phyloP scores from a whole-genome alignment of 2,888 invertebrate genomes.

The Cephus runcator region DNA sequence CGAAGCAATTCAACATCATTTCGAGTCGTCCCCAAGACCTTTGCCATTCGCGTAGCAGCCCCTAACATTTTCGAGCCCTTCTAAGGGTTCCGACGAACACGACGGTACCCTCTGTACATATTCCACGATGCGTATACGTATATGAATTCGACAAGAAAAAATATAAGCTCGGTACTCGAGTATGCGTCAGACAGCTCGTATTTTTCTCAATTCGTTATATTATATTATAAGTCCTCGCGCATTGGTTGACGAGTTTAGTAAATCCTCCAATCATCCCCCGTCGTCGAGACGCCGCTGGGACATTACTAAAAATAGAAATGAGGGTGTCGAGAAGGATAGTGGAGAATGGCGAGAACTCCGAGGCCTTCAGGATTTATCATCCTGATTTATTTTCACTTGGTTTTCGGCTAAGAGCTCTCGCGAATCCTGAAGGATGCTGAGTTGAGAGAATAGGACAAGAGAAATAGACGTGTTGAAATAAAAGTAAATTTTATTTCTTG shows the following conservation, averaged over 20 bases:
- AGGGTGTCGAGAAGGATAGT: not conserved
- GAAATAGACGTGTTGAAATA: not conserved
- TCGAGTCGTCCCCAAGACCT: slow-evolving; percentile 20
- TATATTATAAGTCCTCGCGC: slow-evolving; percentile 18
- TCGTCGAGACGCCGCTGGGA: not conserved
- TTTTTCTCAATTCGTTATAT: slow-evolving; percentile 35
- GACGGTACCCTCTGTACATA: not conserved
- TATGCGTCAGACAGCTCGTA: slow-evolving; percentile 3
- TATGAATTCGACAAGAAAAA: not conserved
- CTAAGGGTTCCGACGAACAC: not conserved
- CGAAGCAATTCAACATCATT: slow-evolving; percentile 47
- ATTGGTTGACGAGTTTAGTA: slow-evolving; percentile 22
- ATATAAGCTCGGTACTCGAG: not conserved
- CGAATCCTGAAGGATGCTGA: not conserved
- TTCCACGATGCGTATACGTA: not conserved
- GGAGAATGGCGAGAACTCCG: not conserved
- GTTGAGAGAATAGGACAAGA: not conserved
- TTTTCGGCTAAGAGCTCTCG: not conserved
- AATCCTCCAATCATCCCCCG: slow-evolving; percentile 22
- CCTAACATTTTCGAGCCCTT: not conserved
- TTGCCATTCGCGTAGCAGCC: slow-evolving; percentile 9
- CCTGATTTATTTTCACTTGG: slow-evolving; percentile 1
- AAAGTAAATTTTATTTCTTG: not conserved
- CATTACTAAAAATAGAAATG: not conserved
- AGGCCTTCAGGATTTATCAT: not conserved